Conservation (phyloP, 2,113 vertebrate species). For the Zosterops lateralis region DNA sequence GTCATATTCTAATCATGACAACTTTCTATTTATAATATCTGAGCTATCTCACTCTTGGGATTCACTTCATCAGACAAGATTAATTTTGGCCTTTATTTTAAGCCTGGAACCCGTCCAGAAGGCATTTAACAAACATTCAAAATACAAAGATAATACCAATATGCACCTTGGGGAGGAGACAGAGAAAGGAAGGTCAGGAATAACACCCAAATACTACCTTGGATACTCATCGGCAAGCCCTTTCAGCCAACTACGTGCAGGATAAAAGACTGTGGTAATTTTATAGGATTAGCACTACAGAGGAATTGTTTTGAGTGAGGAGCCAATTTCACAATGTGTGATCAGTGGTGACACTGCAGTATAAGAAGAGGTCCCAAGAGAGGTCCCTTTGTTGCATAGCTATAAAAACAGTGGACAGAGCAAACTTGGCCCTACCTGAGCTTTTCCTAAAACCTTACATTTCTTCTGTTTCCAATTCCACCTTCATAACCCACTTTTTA, state of each 20-base stretch:
- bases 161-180: not conserved
- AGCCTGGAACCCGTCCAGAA: not conserved
- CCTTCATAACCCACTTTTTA: slow-evolving; percentile 42
- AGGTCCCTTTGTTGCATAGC: not conserved
- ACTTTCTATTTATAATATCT: not conserved
- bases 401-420: not conserved
- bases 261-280: slow-evolving; percentile 4
- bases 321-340: slow-evolving; percentile 8
- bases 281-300: slow-evolving; percentile 21
- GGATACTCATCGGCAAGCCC: not conserved
- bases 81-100: not conserved
- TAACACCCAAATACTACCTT: not conserved
- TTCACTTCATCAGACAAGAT: not conserved
- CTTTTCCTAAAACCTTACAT: slow-evolving; percentile 31
- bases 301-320: slow-evolving; percentile 7
- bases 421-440: slow-evolving; percentile 39
- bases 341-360: not conserved
- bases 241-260: not conserved
- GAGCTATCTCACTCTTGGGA: not conserved
- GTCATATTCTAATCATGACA: not conserved
- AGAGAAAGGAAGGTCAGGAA: not conserved
- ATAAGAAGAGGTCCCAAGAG: not conserved
- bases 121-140: not conserved
- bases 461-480: slow-evolving; percentile 55
- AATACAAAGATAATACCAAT: not conserved